Evolutionary conservation across 2,797 vertebrate species (phyloP).

Genomic region (Falco rusticolus): DNA sequence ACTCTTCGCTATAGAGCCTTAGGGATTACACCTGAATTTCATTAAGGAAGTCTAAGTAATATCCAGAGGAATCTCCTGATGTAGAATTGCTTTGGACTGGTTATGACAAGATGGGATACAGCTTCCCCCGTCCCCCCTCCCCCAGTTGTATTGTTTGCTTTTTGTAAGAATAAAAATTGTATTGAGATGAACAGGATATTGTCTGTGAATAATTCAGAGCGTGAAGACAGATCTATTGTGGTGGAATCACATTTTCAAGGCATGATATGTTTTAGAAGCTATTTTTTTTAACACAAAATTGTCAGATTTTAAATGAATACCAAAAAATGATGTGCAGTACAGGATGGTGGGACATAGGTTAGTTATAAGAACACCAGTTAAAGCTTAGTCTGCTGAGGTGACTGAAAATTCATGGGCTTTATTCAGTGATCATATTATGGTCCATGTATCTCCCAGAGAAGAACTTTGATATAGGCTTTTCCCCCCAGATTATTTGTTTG

Average conservation of each 20-base stretch:
- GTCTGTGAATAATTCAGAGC: slow-evolving; percentile 34
- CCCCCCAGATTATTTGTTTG: neutral
- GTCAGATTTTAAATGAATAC: slow-evolving; percentile 21
- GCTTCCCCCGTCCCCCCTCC: neutral
- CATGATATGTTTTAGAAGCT: slow-evolving; percentile 24
- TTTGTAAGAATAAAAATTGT: slow-evolving; percentile 15
- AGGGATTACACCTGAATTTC: slow-evolving; percentile 89
- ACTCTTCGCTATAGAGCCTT: slow-evolving; percentile 79
- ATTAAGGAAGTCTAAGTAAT: slow-evolving; percentile 75
- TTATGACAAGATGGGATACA: slow-evolving; percentile 72
- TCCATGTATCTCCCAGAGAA: neutral
- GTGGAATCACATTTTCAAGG: slow-evolving; percentile 2
- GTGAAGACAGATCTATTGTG: slow-evolving; percentile 49
- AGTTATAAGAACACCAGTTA: neutral
- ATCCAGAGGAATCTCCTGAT: slow-evolving; percentile 71
- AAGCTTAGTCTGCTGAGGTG: neutral
- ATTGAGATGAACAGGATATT: slow-evolving; percentile 21
- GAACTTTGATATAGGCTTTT: neutral
- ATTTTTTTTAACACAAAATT: neutral
- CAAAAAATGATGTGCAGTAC: neutral
- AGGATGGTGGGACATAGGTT: neutral
- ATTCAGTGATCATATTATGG: neutral
- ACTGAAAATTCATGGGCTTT: neutral
- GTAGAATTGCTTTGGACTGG: slow-evolving; percentile 73
- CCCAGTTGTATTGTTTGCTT: slow-evolving; percentile 34